These are phyloP conservation scores for Terebella lapidaria DNA, from an alignment of 2,888 invertebrate species.

Conservation along the genomic window DNA sequence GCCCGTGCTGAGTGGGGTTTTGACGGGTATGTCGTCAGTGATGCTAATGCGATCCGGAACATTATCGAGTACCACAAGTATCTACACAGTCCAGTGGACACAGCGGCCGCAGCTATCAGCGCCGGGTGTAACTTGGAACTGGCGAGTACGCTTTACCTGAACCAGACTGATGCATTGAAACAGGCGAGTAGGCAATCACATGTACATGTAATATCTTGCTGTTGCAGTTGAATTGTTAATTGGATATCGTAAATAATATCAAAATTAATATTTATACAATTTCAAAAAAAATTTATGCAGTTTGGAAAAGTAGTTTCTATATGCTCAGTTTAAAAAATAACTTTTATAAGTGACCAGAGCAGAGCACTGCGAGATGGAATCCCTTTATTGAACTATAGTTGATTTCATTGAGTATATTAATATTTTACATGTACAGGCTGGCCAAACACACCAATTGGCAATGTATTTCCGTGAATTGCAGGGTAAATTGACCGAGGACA, in stretches of 20 bases:
- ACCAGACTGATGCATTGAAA: background rate
- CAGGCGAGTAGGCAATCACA: background rate
- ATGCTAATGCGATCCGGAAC: slow-evolving; percentile 41
- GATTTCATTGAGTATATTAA: too few relatives aligned
- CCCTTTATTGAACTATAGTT: too few relatives aligned
- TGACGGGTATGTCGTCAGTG: slow-evolving; percentile 43
- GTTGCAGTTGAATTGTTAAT: too few relatives aligned
- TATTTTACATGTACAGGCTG: too few relatives aligned
- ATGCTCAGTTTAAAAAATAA: too few relatives aligned
- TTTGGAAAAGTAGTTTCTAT: too few relatives aligned
- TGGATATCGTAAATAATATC: too few relatives aligned
- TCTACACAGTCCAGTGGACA: slow-evolving; percentile 24
- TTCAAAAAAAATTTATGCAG: too few relatives aligned
- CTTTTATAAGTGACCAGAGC: too few relatives aligned
- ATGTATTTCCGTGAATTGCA: background rate
- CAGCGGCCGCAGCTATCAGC: slow-evolving; percentile 29
- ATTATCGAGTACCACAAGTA: slow-evolving; percentile 35
- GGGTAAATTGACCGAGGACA: slow-evolving; percentile 15
- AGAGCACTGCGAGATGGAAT: too few relatives aligned
- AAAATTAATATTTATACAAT: too few relatives aligned
- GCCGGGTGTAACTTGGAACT: slow-evolving; percentile 37
- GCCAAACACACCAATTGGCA: background rate
- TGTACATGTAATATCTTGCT: too few relatives aligned
- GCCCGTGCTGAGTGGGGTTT: slow-evolving; percentile 42
- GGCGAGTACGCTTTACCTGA: background rate